Evolutionary conservation across 2,113 vertebrate species (phyloP).

Genomic region (Protobothrops flavoviridis): DNA sequence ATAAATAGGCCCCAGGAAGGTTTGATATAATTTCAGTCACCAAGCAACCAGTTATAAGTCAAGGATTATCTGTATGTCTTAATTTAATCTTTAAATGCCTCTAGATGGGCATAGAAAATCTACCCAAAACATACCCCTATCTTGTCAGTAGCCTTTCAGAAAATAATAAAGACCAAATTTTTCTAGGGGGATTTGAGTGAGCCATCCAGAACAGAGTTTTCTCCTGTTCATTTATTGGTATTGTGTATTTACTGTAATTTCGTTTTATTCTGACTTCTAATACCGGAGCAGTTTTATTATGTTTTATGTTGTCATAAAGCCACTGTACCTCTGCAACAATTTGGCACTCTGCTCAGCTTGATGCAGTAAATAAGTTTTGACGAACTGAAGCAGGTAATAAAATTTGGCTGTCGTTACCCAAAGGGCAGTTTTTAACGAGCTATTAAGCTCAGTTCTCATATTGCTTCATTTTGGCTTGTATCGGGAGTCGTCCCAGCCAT

Average conservation of each 20-base stretch:
- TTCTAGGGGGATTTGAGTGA: neutral
- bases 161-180: neutral
- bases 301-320: neutral
- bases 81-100: neutral
- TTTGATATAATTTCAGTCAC: too few relatives aligned
- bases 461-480: neutral
- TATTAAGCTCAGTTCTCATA: neutral
- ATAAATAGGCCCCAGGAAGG: too few relatives aligned
- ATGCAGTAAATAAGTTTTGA: neutral
- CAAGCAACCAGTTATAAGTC: neutral
- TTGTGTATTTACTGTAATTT: neutral
- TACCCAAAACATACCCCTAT: neutral
- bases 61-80: neutral
- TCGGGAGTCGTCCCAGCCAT: neutral
- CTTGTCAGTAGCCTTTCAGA: neutral
- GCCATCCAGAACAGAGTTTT: neutral
- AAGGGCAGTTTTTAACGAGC: neutral
- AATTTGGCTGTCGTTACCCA: neutral
- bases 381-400: neutral
- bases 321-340: neutral
- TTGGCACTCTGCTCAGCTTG: neutral
- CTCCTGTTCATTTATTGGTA: neutral
- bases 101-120: neutral
- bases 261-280: neutral
- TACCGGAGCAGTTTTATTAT: neutral